Conservation (phyloP, 35 echinoderm and acorn worm genomes). For the Anneissia japonica region DNA sequence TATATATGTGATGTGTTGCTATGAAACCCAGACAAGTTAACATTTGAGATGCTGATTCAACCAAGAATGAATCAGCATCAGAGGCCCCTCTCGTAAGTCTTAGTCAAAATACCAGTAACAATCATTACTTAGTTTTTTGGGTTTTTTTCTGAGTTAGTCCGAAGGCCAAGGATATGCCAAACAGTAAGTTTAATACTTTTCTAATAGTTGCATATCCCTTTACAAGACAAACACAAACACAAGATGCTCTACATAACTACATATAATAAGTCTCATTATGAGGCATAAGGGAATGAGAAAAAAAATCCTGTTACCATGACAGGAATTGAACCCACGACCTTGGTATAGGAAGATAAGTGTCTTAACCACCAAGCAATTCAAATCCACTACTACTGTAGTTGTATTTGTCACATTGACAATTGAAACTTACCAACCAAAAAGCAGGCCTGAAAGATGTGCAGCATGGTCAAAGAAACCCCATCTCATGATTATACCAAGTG, state of each 20-base stretch:
- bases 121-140: too few relatives aligned
- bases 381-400: not conserved
- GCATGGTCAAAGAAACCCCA: slow-evolving; percentile 99
- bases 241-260: not conserved
- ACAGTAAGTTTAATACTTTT: too few relatives aligned
- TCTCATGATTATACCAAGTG: slow-evolving; percentile 61
- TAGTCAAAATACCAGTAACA: too few relatives aligned
- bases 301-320: too few relatives aligned
- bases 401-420: not conserved
- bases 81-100: too few relatives aligned
- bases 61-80: too few relatives aligned
- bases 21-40: too few relatives aligned
- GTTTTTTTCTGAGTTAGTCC: too few relatives aligned
- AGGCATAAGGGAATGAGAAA: not conserved
- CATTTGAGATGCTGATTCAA: too few relatives aligned
- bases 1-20: too few relatives aligned
- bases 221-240: not conserved
- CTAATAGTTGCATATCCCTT: too few relatives aligned
- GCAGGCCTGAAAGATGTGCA: slow-evolving; percentile 76
- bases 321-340: not conserved
- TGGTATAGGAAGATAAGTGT: not conserved
- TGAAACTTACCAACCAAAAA: slow-evolving; percentile 79
- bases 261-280: not conserved
- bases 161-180: too few relatives aligned
- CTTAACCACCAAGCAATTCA: not conserved